Evolutionary conservation across 35 echinoderm and acorn worm genomes (phyloP).

Genomic region (Hemicentrotus pulcherrimus): DNA sequence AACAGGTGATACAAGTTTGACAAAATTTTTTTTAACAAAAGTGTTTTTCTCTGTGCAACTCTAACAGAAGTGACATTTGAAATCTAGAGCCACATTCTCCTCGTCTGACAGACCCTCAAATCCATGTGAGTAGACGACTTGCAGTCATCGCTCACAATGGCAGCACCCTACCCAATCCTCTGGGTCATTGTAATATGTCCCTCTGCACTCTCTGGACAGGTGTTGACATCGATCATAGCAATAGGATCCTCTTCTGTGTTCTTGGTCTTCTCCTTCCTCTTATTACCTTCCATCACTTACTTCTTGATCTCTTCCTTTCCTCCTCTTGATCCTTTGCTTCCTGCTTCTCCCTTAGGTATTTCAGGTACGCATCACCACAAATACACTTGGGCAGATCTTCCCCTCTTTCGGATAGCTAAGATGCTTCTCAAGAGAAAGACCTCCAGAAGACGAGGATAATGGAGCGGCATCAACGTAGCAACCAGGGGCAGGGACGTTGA

Average conservation of each 20-base stretch:
- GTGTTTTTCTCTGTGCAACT: background rate
- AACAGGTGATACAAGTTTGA: slow-evolving; percentile 3
- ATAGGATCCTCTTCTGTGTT: background rate
- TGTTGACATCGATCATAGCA: background rate
- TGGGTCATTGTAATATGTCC: background rate
- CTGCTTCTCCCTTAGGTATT: slow-evolving; percentile 26
- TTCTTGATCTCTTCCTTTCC: background rate
- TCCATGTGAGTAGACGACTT: background rate
- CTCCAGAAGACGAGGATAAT: background rate
- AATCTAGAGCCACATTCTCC: background rate
- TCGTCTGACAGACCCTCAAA: background rate
- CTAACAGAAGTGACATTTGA: background rate
- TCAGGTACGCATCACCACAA: background rate
- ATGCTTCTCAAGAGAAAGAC: background rate
- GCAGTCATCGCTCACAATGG: background rate
- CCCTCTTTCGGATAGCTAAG: background rate
- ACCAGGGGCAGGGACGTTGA: background rate
- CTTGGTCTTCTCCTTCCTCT: slow-evolving; percentile 13
- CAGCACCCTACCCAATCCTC: slow-evolving; percentile 13
- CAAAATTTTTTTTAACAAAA: background rate
- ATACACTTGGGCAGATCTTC: slow-evolving; percentile 7
- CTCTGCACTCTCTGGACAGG: slow-evolving; percentile 3
- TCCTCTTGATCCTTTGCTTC: background rate
- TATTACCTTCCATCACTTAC: background rate
- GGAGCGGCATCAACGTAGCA: background rate